Evolutionary conservation across 2,113 vertebrate species (phyloP).

Genomic region (Marmota flaviventris): DNA sequence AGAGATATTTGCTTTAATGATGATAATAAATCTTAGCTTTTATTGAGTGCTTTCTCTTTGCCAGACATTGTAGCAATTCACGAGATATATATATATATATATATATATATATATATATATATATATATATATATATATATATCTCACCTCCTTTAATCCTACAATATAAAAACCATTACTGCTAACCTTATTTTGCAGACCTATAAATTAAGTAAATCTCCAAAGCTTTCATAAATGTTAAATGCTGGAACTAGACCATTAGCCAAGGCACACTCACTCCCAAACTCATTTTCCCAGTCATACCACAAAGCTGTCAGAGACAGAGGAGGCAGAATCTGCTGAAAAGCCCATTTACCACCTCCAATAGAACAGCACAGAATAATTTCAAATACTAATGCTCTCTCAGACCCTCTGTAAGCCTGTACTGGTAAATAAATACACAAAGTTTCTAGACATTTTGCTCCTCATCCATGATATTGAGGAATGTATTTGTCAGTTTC

Average conservation of each 20-base stretch:
- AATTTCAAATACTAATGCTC: conserved; percentile 30
- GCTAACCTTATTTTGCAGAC: background rate
- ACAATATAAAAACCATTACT: background rate
- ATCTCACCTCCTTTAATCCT: background rate
- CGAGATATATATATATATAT: background rate
- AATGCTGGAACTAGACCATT: conserved; percentile 3
- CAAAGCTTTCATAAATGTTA: conserved; percentile 30
- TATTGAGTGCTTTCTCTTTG: background rate
- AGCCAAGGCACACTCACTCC: background rate
- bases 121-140: no score
- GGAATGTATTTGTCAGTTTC: conserved; percentile 28
- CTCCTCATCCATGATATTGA: background rate
- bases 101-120: no score
- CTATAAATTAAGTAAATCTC: background rate
- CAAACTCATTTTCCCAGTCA: background rate
- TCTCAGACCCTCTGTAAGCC: background rate
- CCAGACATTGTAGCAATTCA: background rate
- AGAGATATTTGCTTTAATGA: background rate
- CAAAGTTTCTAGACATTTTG: background rate
- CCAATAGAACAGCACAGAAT: background rate
- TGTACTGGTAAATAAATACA: background rate
- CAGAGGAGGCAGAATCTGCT: background rate
- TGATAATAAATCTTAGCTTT: background rate
- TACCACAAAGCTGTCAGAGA: background rate
- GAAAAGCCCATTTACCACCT: conserved; percentile 20